Evolutionary conservation across 2,888 invertebrate species (phyloP).

Genomic region (Stramonita haemastoma): DNA sequence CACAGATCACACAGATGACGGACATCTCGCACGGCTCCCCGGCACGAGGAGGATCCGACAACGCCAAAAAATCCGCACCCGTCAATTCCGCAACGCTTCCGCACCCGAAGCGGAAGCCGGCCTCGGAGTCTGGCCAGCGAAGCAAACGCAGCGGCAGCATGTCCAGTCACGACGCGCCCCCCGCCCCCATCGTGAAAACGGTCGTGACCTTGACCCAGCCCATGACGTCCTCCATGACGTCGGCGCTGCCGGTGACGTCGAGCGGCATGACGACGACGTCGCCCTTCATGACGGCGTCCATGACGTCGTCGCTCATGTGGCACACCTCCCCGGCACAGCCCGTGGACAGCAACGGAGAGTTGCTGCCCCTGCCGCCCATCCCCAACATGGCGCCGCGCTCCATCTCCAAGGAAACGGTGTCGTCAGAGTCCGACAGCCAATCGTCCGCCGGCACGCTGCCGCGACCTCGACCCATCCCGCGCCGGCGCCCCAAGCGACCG

Average conservation of each 20-base stretch:
- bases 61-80: background rate
- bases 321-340: slow-evolving; percentile 30
- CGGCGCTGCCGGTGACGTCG: slow-evolving; percentile 23
- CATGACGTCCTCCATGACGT: slow-evolving; percentile 44
- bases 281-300: slow-evolving; percentile 48
- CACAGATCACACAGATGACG: slow-evolving; percentile 28
- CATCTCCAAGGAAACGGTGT: slow-evolving; percentile 51
- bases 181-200: background rate
- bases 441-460: slow-evolving; percentile 59
- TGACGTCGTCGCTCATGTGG: slow-evolving; percentile 48
- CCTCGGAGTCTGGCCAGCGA: background rate
- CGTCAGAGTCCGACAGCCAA: slow-evolving; percentile 58
- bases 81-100: slow-evolving; percentile 32
- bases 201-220: slow-evolving; percentile 18
- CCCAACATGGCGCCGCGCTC: slow-evolving; percentile 50
- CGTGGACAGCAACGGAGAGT: slow-evolving; percentile 41
- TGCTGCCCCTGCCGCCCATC: slow-evolving; percentile 45
- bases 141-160: slow-evolving; percentile 27
- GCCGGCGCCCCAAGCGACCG: slow-evolving; percentile 60
- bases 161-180: slow-evolving; percentile 28
- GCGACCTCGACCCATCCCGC: slow-evolving; percentile 66
- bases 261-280: slow-evolving; percentile 26
- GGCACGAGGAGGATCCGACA: background rate
- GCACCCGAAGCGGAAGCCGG: slow-evolving; percentile 30
- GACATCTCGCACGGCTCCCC: slow-evolving; percentile 21